A percentile compares a stretch with the other conserved stretches of the same genome.
Conservation (phyloP, 1,140 invertebrate species). For the Piezodorus guildinii region DNA sequence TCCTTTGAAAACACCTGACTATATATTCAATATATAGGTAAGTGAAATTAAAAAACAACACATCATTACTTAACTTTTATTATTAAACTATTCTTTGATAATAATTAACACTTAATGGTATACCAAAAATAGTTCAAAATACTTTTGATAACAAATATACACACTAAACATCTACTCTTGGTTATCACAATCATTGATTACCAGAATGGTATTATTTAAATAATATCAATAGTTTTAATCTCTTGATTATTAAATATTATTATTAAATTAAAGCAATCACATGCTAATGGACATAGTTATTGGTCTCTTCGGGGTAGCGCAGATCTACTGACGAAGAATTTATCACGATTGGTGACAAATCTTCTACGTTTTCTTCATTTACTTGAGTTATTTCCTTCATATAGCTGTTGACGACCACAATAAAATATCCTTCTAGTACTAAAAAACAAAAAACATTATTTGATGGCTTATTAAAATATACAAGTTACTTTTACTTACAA, state of each 20-base stretch:
- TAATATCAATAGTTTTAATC: not conserved
- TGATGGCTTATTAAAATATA: no score
- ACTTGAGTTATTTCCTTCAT: not conserved
- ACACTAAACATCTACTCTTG: not conserved
- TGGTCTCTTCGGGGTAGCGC: no score
- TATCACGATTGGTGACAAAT: not conserved
- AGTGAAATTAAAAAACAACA: no score
- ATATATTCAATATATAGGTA: no score
- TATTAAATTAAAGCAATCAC: not conserved
- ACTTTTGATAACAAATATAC: not conserved
- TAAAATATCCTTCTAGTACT: not conserved
- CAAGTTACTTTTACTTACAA: no score
- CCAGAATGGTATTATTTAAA: not conserved
- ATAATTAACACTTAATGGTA: no score
- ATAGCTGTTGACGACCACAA: not conserved
- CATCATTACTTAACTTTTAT: no score
- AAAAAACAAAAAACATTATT: not conserved
- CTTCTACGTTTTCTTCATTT: not conserved
- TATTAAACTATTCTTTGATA: no score
- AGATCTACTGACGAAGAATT: not conserved
- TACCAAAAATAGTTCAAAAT: no score
- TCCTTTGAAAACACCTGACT: no score
- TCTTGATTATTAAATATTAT: no score
- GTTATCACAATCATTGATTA: not conserved
- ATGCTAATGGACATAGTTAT: not conserved